These are phyloP conservation scores for Habroteleia sp. DNA, from an alignment of 2,888 invertebrate genomes.

Conservation along the genomic window DNA sequence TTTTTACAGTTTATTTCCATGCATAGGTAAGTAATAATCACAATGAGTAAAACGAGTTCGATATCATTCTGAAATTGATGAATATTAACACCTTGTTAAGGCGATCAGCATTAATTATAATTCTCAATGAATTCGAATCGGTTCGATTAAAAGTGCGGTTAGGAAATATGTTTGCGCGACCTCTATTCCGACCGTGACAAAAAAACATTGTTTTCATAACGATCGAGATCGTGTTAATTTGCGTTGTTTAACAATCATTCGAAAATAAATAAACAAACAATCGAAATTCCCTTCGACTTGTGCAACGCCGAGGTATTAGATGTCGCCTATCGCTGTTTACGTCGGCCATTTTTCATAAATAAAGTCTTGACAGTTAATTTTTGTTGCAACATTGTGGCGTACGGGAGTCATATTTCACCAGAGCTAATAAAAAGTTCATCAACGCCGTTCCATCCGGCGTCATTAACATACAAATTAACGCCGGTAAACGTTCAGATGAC, in stretches of 20 bases:
- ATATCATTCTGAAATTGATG: conserved; percentile 48
- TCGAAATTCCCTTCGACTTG: conserved; percentile 29
- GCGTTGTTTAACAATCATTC: background rate
- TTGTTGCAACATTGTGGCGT: conserved; percentile 45
- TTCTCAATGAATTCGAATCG: conserved; percentile 40
- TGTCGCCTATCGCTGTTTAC: conserved; percentile 16
- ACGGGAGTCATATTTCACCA: conserved; percentile 46
- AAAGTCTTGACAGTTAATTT: conserved; percentile 39
- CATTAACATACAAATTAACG: conserved; percentile 56
- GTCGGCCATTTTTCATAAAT: conserved; percentile 42
- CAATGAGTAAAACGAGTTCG: conserved; percentile 47
- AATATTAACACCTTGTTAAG: conserved; percentile 57
- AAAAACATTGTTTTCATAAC: conserved; percentile 2
- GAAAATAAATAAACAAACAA: conserved; percentile 36
- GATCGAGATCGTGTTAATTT: background rate
- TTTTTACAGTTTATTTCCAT: background rate
- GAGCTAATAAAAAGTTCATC: conserved; percentile 54
- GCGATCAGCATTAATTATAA: conserved; percentile 32
- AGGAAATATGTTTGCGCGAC: conserved; percentile 16
- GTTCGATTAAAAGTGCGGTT: conserved; percentile 29
- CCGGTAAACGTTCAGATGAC: conserved; percentile 27
- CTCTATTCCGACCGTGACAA: conserved; percentile 4
- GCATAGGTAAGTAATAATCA: conserved; percentile 3
- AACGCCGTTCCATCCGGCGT: conserved; percentile 41
- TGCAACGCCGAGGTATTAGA: conserved; percentile 21